Base-by-base conservation (phyloP, 2,797 vertebrate genomes). In the Ceryle rudis region DNA sequence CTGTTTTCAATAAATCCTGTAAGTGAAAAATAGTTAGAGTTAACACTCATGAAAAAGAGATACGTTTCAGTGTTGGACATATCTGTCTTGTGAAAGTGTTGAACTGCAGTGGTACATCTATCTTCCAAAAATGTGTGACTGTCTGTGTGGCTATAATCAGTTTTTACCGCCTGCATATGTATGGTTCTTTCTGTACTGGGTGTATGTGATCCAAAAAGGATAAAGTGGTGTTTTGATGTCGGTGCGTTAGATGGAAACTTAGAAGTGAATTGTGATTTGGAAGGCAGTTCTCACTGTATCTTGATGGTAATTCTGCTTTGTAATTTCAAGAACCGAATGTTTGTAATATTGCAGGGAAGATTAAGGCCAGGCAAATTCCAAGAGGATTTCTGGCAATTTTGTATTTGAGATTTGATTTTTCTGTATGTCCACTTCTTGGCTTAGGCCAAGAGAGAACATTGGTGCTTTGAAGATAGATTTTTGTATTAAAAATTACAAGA, bases 351-450 rank as follows among this genome's bases (percentile, higher is more conserved):
- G 60, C 20, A 47, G 44, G 41, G 46, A 44, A 37, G 15, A 57
- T 60, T 11, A 77, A 11, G 16, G 10, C 28, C 42, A 64, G 35
- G 28, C 15, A 66, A 60, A 23, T 71, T 22, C 20, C 21, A 86
- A 79, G 79, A 62, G 15, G 29, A n/a, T 73, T 39, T 80, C 31
- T 60, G 35, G 8, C 15, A 49, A 51, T 91, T 87, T 66, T 7
- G 0, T 55, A 14, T n/a, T 58, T 81, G 23, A 81, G 77, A 77
- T 64, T 33, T 0, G 0, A 55, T 9, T 33, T 85, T 82, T 85
- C 21, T 83, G 2, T 55, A 6, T 3, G 19, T 23, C 19, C 6
- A 5, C 3, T 71, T 10, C 17, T 81, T 86, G 73, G 18, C 25
- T 78, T 79, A 66, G 6, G 14, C 31, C 15, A 67, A 67, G 17